Evolutionary conservation across 2,888 invertebrate species (phyloP).

Genomic region (Macrosiphum euphorbiae): DNA sequence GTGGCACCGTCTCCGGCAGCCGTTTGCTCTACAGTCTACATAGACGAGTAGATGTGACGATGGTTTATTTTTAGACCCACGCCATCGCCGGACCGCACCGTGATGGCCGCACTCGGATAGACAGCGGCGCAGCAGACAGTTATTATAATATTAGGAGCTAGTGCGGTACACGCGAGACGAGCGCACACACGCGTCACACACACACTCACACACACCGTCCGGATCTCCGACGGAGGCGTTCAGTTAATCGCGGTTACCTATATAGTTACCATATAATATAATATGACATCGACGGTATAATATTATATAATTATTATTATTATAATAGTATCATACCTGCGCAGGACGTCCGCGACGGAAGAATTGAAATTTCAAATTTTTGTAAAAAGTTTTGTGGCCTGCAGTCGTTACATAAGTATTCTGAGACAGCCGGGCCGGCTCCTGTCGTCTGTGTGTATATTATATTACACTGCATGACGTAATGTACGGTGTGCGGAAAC

Average conservation of each 20-base stretch:
- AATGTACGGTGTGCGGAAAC: neutral
- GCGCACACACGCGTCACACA: neutral
- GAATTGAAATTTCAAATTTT: neutral
- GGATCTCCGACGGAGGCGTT: neutral
- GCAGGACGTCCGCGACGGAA: neutral
- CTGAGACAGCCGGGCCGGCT: neutral
- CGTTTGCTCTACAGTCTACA: neutral
- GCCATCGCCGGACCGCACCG: neutral
- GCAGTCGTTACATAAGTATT: neutral
- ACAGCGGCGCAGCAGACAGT: neutral
- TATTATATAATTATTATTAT: too few relatives aligned
- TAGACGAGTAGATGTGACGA: neutral
- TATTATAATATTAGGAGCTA: neutral
- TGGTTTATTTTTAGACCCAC: slow-evolving; percentile 16
- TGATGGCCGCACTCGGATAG: neutral
- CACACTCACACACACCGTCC: neutral
- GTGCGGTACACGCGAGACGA: slow-evolving; percentile 5
- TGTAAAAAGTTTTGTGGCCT: neutral
- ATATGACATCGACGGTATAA: too few relatives aligned
- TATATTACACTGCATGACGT: neutral
- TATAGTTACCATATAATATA: too few relatives aligned
- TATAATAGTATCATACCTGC: too few relatives aligned
- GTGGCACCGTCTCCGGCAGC: slow-evolving; percentile 15
- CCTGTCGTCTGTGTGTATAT: neutral
- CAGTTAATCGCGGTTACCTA: neutral